These are phyloP conservation scores for Drosophila yakuba DNA, from an alignment of 1,140 invertebrate species.

Conservation along the genomic window DNA sequence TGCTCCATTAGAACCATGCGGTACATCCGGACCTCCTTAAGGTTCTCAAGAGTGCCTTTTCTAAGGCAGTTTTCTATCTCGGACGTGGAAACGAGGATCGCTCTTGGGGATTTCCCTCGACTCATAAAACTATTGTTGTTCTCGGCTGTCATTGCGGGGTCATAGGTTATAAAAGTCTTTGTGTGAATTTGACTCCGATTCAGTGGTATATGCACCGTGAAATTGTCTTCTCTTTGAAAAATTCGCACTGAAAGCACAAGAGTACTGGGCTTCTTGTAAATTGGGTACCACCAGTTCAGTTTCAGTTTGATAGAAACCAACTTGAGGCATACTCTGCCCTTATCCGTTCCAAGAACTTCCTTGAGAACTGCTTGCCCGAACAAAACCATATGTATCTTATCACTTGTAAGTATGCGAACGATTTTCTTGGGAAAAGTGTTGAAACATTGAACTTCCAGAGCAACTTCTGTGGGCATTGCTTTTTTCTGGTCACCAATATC, in stretches of 20 bases:
- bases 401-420: slow-evolving; percentile 9
- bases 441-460: slow-evolving; percentile 25
- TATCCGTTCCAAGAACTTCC: background rate
- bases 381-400: slow-evolving; percentile 25
- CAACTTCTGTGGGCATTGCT: background rate
- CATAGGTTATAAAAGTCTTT: background rate
- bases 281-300: slow-evolving; percentile 62
- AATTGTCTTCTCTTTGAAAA: background rate
- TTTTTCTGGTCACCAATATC: background rate
- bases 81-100: background rate
- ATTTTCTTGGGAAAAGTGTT: no score
- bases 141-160: no score
- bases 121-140: background rate
- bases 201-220: background rate
- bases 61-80: slow-evolving; percentile 11
- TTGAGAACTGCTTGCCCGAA: slow-evolving; percentile 10
- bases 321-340: slow-evolving; percentile 20
- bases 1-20: slow-evolving; percentile 24
- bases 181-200: background rate
- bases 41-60: background rate
- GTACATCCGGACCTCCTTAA: slow-evolving; percentile 29
- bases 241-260: slow-evolving; percentile 43
- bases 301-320: slow-evolving; percentile 20
- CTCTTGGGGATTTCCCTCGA: background rate
- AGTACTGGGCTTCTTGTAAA: slow-evolving; percentile 34